Base-by-base conservation (phyloP, 2,113 vertebrate species). In the Delphinus delphis region DNA sequence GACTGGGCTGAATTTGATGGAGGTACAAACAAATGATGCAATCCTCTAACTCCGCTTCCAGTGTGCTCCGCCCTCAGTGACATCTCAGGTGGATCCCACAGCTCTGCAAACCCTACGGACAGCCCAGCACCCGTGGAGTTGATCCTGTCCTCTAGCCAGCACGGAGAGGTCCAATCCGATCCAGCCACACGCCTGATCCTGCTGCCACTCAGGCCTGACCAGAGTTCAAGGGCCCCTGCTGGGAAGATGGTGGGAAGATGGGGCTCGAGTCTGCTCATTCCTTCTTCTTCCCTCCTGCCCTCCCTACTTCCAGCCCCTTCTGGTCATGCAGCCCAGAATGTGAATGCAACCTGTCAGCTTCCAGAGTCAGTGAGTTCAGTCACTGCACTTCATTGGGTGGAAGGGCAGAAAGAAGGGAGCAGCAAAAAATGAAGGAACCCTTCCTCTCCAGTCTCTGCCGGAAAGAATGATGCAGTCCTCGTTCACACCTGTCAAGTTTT, bases 71-170 rank as follows among this genome's bases (percentile, higher is more conserved):
- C 77, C 1, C 88, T 33, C 8, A 8, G 62, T 14, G 21, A 77
- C 31, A 73, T 33, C 26, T 28, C 31, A 23, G 25, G 18, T 1
- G 6, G 13, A 62, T 36, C 2, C n/a, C 33, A 0, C 8, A 3
- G 68, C 33, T 11, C 67, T 38, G 6, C 12, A 10, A 31, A 23
- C 6, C 20, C 74, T 77, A 14, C 8, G 33, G 44, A 53, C 17
- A 77, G 44, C 50, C 28, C 28, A 77, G 44, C 13, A 4, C 23
- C 53, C 0, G 0, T 26, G 53, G 85, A n/a, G 26, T 20, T 8
- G 15, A 25, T 36, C 33, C 28, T 21, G 12, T n/a, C 58, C 20
- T 15, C 36, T 33, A n/a, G 18, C n/a, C 28, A 8, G 26, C 28
- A 15, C 1, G 2, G 8, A 38, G 38, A 12, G 60, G 5, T 62